Evolutionary conservation across 2,888 invertebrate species (phyloP), one percentile per base, ranked within the genome.

Genomic region (Cerceris rybyensis): DNA sequence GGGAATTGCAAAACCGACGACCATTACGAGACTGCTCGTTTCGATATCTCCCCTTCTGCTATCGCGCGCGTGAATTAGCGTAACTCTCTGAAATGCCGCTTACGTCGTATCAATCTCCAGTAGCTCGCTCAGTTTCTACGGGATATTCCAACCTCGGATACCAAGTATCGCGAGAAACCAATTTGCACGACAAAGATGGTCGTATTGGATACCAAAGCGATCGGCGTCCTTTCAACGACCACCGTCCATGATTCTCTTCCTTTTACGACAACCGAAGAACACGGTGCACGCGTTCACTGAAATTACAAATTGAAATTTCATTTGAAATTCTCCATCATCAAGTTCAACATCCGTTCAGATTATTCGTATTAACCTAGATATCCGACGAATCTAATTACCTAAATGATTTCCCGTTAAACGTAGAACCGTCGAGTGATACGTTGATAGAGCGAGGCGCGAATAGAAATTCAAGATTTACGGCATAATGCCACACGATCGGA

Each of bases 1-100:
- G 49, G 17, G 59, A 65, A 75, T 78, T 61, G 74, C 76, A 66
- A 78, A 75, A 70, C 66, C 70, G 64, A 73, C 79, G 71, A 65
- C 67, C 70, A 52, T 84, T 61, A 60, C 70, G 75, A 63, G 69
- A 72, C 70, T 60, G 52, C 61, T 59, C 61, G 54, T 80, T 64
- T 52, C 50, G 43, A 70, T 46, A 63, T 72, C 68, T 68, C 28
- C 28, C 65, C 71, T 43, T 64, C 52, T 60, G 43, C 50, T 43
- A 55, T 66, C 64, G 8, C 52, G n/a, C n/a, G 13, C 28, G 39
- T 6, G 58, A 58, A 75, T 78, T 64, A 68, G 52, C 49, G 63
- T 39, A 49, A 57, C 52, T 57, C 41, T 50, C 46, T 42, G 49
- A 46, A 49, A 49, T 42, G 49, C 61, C 46, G 16, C 17, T 7